Evolutionary conservation across 2,797 vertebrate genomes (phyloP).

Genomic region (Gymnoscopelus microlampas): DNA sequence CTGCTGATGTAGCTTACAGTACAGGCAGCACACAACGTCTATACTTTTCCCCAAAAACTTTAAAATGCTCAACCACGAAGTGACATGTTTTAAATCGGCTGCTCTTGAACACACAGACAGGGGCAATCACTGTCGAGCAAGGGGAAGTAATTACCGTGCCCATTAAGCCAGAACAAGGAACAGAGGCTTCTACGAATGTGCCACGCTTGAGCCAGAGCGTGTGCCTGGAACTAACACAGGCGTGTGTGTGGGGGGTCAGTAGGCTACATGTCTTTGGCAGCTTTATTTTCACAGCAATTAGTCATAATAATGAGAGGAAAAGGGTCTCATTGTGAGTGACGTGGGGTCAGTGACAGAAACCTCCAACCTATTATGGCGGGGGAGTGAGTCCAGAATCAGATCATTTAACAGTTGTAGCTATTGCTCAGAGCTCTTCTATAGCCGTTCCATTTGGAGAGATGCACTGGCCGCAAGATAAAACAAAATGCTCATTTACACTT

Average conservation of each 20-base stretch:
- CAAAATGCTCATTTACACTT: too few relatives aligned
- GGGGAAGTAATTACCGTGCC: conserved; percentile 8
- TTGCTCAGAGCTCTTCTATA: too few relatives aligned
- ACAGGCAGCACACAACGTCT: too few relatives aligned
- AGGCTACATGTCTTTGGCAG: not conserved
- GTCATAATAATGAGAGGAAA: conserved; percentile 21
- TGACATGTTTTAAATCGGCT: too few relatives aligned
- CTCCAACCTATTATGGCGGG: conserved; percentile 4
- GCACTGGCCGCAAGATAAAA: too few relatives aligned
- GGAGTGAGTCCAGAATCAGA: not conserved
- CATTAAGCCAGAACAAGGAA: conserved; percentile 38
- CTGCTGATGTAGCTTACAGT: too few relatives aligned
- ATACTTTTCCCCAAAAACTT: too few relatives aligned
- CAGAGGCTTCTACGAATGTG: conserved; percentile 1
- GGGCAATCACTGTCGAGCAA: not conserved
- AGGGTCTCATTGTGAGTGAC: conserved; percentile 37
- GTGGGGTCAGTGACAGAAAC: conserved; percentile 30
- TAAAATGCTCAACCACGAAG: too few relatives aligned
- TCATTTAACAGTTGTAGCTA: too few relatives aligned
- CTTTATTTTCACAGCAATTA: conserved; percentile 48
- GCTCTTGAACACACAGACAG: too few relatives aligned
- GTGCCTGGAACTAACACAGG: not conserved
- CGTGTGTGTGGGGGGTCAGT: conserved; percentile 16
- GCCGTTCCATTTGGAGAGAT: too few relatives aligned
- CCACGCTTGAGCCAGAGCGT: not conserved